Evolutionary conservation across 1,140 invertebrate species (phyloP), one percentile per base, ranked within the genome.

Genomic region (Apocrypta bakeri): DNA sequence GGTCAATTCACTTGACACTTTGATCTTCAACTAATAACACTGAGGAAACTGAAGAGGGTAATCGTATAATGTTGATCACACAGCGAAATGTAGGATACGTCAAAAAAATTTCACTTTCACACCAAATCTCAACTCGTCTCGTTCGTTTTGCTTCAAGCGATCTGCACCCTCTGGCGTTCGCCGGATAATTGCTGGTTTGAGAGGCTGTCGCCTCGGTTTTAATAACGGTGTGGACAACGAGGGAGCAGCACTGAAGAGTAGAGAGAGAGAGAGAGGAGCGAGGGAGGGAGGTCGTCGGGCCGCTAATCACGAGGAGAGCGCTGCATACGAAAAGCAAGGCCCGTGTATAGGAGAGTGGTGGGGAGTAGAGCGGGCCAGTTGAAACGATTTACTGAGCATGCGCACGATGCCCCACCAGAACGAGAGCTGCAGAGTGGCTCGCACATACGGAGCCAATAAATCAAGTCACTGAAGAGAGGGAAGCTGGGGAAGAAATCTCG

Each of bases 151-250:
- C 1, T 11, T 27, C 27, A 21, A 40, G 14, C 42, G 8, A 48
- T 83, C 33, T 87, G 86, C 78, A 87, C 86, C 68, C 88, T 84
- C 85, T 86, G 88, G 85, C 89, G 90, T 87, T 89, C 87, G 88
- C 85, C 88, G 87, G 87, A 91, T 91, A 91, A 91, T 91, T 91
- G 87, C 90, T 86, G 87, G 90, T 91, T 91, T 86, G 85, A 84
- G 84, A 87, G 87, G 87, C 87, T 90, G 90, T 91, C 90, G 89
- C 88, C 86, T 90, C 84, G 86, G 89, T 90, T 91, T 91, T 91
- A 91, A 91, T 91, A 90, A 91, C 88, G 84, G 86, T 87, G 88
- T 90, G 89, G 90, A 91, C 89, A 91, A 88, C 86, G 87, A 88
- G 87, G 87, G 86, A 87, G 85, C 86, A 83, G 84, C 79, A 84